phyloP scores from a whole-genome alignment of 1,140 invertebrate species.

The Drosophila dunni region DNA sequence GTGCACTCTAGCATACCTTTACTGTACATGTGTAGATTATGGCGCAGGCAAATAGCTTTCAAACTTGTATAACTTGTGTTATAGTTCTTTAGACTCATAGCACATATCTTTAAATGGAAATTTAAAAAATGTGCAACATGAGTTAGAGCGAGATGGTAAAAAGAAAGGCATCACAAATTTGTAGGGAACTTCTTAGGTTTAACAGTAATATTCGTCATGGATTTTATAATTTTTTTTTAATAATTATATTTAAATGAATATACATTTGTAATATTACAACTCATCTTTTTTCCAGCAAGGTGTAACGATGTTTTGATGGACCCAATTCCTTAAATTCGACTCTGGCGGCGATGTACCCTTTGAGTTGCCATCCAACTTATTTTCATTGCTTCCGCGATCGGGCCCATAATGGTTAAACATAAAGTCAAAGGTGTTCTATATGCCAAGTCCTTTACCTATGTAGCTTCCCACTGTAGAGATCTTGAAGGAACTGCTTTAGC shows the following conservation, averaged over 20 bases:
- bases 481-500: conserved; percentile 95
- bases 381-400: conserved; percentile 86
- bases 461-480: conserved; percentile 98
- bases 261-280: conserved; percentile 88
- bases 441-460: conserved; percentile 87
- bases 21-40: no score
- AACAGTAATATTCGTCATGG: background rate
- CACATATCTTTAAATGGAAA: no score
- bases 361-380: conserved; percentile 68
- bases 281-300: conserved; percentile 94
- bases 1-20: no score
- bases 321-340: conserved; percentile 98
- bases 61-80: no score
- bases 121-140: no score
- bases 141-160: no score
- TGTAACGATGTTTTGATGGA: conserved; percentile 98
- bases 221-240: conserved; percentile 62
- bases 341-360: conserved; percentile 94
- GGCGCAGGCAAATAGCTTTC: no score
- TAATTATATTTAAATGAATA: conserved; percentile 66
- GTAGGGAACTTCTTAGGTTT: no score
- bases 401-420: conserved; percentile 93
- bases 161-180: no score
- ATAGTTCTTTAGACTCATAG: no score
- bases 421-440: background rate